Evolutionary conservation across 2,113 vertebrate species (phyloP), one percentile per base, ranked within the genome.

Genomic region (Stigmatopora nigra): DNA sequence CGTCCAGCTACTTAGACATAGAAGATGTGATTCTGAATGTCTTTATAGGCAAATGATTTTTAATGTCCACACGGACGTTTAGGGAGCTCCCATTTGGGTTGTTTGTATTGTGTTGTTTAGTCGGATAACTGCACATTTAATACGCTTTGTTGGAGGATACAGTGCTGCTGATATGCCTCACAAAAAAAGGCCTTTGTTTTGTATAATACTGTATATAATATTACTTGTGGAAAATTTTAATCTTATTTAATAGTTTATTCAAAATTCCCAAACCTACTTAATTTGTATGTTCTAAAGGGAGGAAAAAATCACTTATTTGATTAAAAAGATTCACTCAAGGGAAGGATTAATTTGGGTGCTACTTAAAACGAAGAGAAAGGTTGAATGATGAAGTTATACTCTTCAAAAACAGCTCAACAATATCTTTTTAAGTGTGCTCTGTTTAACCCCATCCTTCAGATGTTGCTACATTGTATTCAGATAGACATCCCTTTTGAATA

Each of bases 101-200:
- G 38, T 10, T 41, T 41, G 9, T 41, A 41, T 41, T 41, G 38
- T 41, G 38, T 41, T 41, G 2, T 41, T 8, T 8, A 41, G 6
- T 41, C 38, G 9, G 4, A 41, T 8, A 41, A 41, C 38, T 41
- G 45, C 51, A 56, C 63, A 68, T 78, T 82, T 79, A 70, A 73
- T 73, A 66, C 15, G 19, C 62, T 73, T 67, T 79, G 48, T 67
- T 59, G 61, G 46, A 45, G 41, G 38, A 10, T n/a, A 46, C 41
- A 22, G 70, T 65, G 46, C 56, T 64, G 15, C 38, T 41, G 58
- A 61, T 4, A 16, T 20, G 20, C 65, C 44, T 10, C 19, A 9
- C 51, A 49, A 51, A 62, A 62, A 7, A 31, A 16, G 10, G 14
- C 41, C 66, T 36, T 36, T 66, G 58, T 36, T 36, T 31, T 66